Evolutionary conservation across 2,888 invertebrate genomes (phyloP), one percentile per base, ranked within the genome.

Genomic region (Choreutis nemorana): DNA sequence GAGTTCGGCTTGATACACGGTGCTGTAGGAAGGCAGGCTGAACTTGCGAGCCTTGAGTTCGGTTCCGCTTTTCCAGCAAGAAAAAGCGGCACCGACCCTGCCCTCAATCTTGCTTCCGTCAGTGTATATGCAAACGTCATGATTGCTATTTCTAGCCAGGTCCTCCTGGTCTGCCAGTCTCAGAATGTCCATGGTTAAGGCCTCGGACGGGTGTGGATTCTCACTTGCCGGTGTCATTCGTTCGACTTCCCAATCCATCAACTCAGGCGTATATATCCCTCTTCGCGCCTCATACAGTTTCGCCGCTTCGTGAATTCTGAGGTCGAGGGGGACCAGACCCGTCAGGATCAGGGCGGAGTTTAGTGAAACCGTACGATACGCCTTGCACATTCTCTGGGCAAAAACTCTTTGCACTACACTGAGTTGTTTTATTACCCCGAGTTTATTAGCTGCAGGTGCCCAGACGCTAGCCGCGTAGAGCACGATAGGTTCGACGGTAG

Each of bases 321-420:
- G 27, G 31, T 46, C 42, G 1, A 44, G 28, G 1, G 42, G 39
- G 2, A 44, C 33, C 1, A 43, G 6, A 3, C 42, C 40, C 2
- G 43, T 21, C 15, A 45, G 23, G 1, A 32, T 16, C 1, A 40
- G 23, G 5, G 42, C 35, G 4, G 42, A 29, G 8, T 21, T 33
- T 2, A 41, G 30, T 0, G 42, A 41, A 4, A 36, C 34, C 2
- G 40, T 42, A 1, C 37, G 23, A 23, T 41, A 32, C 2, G 34
- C 35, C 23, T 28, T 32, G 3, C 15, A 21, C 1, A 39, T 31
- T 14, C 34, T 38, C 12, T 32, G 33, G 1, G 35, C 35, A 14
- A 36, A 39, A 1, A 31, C 36, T 13, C 38, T 31, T 4, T 28
- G 33, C 8, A 38, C 8, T 5, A 27, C n/a, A 21, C 31, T 14